These are phyloP conservation scores for Myoxocephalus aenaeus DNA, from an alignment of 2,797 vertebrate genomes.

Conservation along the genomic window DNA sequence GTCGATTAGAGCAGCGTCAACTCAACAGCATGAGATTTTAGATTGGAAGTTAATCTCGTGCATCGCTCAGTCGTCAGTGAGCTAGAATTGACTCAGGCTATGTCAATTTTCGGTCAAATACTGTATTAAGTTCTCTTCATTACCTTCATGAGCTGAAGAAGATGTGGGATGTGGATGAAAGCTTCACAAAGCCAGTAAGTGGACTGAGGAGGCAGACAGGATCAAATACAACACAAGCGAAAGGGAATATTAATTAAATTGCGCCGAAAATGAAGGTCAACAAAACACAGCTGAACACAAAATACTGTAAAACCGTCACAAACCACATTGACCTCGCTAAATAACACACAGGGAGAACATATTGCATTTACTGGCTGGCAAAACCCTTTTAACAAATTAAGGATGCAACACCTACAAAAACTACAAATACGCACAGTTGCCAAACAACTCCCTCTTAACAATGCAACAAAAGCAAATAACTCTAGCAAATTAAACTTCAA, in stretches of 20 bases:
- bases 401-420: neutral
- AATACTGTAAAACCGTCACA: neutral
- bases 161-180: neutral
- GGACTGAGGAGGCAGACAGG: too few relatives aligned
- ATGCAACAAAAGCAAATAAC: neutral
- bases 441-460: neutral
- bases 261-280: neutral
- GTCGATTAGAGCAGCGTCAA: neutral
- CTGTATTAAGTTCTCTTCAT: neutral
- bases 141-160: neutral
- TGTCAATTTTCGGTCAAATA: neutral
- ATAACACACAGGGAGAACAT: neutral
- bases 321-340: neutral
- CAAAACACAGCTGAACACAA: neutral
- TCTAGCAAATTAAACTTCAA: neutral
- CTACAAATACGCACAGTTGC: neutral
- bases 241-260: neutral
- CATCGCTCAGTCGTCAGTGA: neutral
- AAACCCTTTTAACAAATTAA: neutral
- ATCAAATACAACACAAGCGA: neutral
- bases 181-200: neutral
- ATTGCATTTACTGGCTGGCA: neutral
- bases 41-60: neutral
- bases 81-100: neutral
- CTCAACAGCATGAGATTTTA: neutral